Evolutionary conservation across 2,888 invertebrate species (phyloP).

Genomic region (Caenorhabditis uteleia): DNA sequence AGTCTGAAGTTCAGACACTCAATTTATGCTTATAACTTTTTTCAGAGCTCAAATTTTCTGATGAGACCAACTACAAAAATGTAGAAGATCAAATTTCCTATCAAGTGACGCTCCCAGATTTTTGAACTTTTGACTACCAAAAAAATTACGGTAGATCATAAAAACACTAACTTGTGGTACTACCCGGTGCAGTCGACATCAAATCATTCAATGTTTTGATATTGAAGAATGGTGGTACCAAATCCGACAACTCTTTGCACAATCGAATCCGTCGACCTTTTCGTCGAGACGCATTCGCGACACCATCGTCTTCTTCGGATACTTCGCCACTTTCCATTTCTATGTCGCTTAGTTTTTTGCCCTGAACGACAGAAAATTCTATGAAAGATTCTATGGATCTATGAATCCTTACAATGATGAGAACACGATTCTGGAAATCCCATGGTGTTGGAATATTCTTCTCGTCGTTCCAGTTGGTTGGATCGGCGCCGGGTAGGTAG

Average conservation of each 20-base stretch:
- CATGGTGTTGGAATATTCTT: constrained; percentile 60
- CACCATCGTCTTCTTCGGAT: constrained; percentile 74
- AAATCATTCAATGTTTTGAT: constrained; percentile 63
- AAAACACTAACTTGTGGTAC: constrained; percentile 36
- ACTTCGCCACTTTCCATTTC: constrained; percentile 71
- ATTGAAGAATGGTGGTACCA: constrained; percentile 69
- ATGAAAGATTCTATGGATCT: too few relatives aligned
- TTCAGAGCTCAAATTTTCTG: too few relatives aligned
- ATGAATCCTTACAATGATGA: constrained; percentile 37
- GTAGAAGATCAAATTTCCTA: too few relatives aligned
- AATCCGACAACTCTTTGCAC: constrained; percentile 73
- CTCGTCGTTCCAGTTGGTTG: constrained; percentile 58
- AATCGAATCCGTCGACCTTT: constrained; percentile 45
- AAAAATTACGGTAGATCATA: neutral
- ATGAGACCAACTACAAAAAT: too few relatives aligned
- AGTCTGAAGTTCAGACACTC: too few relatives aligned
- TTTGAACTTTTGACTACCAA: neutral
- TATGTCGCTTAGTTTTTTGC: constrained; percentile 20
- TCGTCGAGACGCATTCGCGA: constrained; percentile 57
- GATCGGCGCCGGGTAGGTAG: constrained; percentile 40
- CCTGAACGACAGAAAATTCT: too few relatives aligned
- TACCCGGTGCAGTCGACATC: constrained; percentile 48
- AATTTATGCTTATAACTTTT: too few relatives aligned
- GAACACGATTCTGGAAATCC: constrained; percentile 64
- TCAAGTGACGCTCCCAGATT: neutral